Base-by-base conservation (phyloP, 2,797 vertebrate species). In the Amphiprion clarkii region DNA sequence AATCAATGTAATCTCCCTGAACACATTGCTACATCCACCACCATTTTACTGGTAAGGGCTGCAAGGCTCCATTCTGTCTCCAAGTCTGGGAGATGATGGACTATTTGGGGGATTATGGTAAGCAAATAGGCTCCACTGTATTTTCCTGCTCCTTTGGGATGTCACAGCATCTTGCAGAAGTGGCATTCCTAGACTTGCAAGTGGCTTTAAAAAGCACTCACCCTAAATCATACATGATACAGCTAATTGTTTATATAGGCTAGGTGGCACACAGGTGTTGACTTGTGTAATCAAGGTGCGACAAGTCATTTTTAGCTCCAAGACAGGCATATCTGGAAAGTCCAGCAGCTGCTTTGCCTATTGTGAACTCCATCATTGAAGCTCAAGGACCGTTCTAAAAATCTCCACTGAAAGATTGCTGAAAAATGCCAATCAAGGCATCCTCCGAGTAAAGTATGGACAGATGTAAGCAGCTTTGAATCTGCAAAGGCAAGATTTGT, bases 31-130 rank as follows among this genome's bases (percentile, higher is more conserved):
- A 33, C 64, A 42, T 61, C 62, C 65, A 71, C 77, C 82, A 82
- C 84, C 82, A 86, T 87, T 87, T 90, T 76, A 82, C 62, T 67
- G 66, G 70, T 51, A 71, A 56, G 52, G 52, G 5, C 52, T 46
- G 42, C 40, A n/a, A 63, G 75, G 76, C 76, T 79, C 67, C 65
- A 44, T 51, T 51, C 59, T 76, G 68, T 19, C 68, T 71, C 21
- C 25, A 4, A n/a, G 31, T n/a, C 33, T 54, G 48, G 27, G 12
- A 71, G 64, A 67, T 74, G 67, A 25, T 59, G 39, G 71, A 58
- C 60, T 79, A 27, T 82, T 81, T 74, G 14, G 9, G 49, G 57
- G 25, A 63, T 51, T 59, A 63, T 70, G 36, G 25, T 42, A 62
- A 65, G 49, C 21, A 25, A 63, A 81, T 25, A 27, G 19, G 5